Percentiles rank a stretch among this genome's conserved stretches.
Conservation (phyloP, 1,140 invertebrate genomes). For the Bombus pyrosoma region DNA sequence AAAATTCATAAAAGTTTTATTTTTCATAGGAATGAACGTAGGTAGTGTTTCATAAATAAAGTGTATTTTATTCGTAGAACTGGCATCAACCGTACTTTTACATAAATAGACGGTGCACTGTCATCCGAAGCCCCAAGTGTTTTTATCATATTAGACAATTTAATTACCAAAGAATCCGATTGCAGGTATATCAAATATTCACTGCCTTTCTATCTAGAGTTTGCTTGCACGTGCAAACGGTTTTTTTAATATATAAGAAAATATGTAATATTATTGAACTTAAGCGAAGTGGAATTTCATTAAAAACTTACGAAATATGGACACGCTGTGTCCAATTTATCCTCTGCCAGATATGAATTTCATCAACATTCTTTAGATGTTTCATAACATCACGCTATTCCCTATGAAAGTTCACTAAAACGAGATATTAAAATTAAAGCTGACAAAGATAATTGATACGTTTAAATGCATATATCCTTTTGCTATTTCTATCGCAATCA, state of each 20-base stretch:
- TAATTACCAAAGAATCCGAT: slow-evolving; percentile 18
- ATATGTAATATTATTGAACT: too few relatives aligned
- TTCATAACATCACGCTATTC: slow-evolving; percentile 10
- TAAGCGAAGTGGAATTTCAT: slow-evolving; percentile 21
- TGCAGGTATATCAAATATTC: not conserved
- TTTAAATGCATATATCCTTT: too few relatives aligned
- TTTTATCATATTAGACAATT: slow-evolving; percentile 39
- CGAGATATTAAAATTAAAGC: slow-evolving; percentile 25
- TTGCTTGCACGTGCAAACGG: not conserved
- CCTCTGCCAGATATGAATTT: slow-evolving; percentile 4
- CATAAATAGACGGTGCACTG: slow-evolving; percentile 3
- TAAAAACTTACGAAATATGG: slow-evolving; percentile 3
- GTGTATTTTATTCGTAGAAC: not conserved
- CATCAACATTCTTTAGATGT: slow-evolving; percentile 18
- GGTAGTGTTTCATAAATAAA: not conserved
- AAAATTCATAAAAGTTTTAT: too few relatives aligned
- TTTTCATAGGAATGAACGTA: not conserved
- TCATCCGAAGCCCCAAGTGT: not conserved
- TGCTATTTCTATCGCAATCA: too few relatives aligned
- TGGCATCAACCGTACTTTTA: not conserved
- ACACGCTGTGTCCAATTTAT: slow-evolving; percentile 1
- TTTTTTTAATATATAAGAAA: not conserved
- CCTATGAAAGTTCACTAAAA: not conserved
- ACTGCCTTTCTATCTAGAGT: too few relatives aligned
- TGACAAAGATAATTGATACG: not conserved